Evolutionary conservation across 2,113 vertebrate species (phyloP).

Genomic region (Ctenodactylus gundi): DNA sequence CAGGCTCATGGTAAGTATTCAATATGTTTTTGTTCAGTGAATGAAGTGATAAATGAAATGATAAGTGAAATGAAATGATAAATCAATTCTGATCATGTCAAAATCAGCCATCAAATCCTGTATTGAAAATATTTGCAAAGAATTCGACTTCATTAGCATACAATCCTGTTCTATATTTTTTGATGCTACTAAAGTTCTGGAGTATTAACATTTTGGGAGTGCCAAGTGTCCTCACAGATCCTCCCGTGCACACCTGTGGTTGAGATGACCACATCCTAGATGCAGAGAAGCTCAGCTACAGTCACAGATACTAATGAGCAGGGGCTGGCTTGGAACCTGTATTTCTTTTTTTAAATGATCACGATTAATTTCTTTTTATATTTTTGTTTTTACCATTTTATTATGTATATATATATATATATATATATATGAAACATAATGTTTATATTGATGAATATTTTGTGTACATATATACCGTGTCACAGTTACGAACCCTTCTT

Average conservation of each 20-base stretch:
- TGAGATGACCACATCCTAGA: not conserved
- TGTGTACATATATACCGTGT: too few relatives aligned
- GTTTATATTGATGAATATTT: too few relatives aligned
- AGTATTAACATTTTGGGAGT: not conserved
- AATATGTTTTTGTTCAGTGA: not conserved
- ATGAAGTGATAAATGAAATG: not conserved
- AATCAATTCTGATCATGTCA: not conserved
- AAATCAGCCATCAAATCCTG: not conserved
- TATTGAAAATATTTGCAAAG: not conserved
- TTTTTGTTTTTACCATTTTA: too few relatives aligned
- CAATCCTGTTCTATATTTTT: not conserved
- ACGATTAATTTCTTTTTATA: too few relatives aligned
- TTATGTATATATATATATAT: too few relatives aligned
- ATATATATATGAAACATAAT: too few relatives aligned
- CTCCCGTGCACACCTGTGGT: not conserved
- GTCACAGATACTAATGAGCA: not conserved
- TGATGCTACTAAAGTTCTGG: not conserved
- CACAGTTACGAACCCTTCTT: too few relatives aligned
- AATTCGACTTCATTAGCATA: not conserved
- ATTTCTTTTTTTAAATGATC: too few relatives aligned
- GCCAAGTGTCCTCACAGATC: not conserved
- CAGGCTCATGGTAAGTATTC: not conserved
- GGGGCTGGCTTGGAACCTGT: not conserved
- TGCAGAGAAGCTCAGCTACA: not conserved
- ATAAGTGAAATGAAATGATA: too few relatives aligned